Evolutionary conservation across 2,888 invertebrate genomes (phyloP).

Genomic region (Lycaena phlaeas): DNA sequence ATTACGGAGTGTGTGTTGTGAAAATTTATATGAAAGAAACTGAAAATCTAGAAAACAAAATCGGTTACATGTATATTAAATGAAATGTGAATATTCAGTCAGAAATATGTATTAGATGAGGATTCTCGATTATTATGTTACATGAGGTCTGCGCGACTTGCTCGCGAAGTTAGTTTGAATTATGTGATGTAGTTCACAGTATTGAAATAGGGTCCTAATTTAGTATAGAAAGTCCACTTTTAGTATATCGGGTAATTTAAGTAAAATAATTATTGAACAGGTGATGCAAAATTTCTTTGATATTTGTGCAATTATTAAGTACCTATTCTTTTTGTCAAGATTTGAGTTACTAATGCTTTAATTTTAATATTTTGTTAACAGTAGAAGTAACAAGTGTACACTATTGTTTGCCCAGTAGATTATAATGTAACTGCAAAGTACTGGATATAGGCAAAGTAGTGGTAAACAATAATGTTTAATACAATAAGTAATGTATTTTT

Average conservation of each 20-base stretch:
- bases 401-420: not conserved
- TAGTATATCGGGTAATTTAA: not conserved
- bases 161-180: not conserved
- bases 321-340: conserved; percentile 1
- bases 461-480: conserved; percentile 15
- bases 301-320: conserved; percentile 5
- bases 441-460: conserved; percentile 16
- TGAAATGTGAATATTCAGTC: too few species aligned
- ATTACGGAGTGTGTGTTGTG: too few species aligned
- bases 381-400: not conserved
- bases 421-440: not conserved
- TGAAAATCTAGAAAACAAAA: too few species aligned
- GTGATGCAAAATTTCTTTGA: not conserved
- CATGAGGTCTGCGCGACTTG: too few species aligned
- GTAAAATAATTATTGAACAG: not conserved
- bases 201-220: conserved; percentile 3
- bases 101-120: too few species aligned
- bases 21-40: too few species aligned
- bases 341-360: conserved; percentile 7
- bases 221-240: conserved; percentile 1
- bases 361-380: conserved; percentile 4
- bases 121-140: too few species aligned
- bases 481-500: conserved; percentile 54
- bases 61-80: too few species aligned
- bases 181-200: conserved; percentile 5